A percentile compares a stretch with the other conserved stretches of the same genome.
These are phyloP conservation scores for Smittia aterrima DNA, from an alignment of 2,888 invertebrate species.

Conservation along the genomic window DNA sequence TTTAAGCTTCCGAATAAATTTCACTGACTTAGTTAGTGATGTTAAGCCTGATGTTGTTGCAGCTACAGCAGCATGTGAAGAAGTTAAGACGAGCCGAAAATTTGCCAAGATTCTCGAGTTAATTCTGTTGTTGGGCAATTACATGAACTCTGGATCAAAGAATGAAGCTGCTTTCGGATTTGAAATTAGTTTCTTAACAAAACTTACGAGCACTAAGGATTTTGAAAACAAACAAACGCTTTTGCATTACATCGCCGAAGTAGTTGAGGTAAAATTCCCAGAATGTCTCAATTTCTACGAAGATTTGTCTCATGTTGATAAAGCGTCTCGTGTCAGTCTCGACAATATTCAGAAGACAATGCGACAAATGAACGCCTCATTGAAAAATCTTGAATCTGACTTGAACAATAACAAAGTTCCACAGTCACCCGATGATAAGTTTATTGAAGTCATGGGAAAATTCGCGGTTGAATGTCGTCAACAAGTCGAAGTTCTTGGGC, in stretches of 20 bases:
- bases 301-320: slow-evolving; percentile 87
- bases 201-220: slow-evolving; percentile 89
- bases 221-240: slow-evolving; percentile 88
- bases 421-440: slow-evolving; percentile 78
- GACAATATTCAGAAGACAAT: slow-evolving; percentile 78
- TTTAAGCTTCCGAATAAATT: slow-evolving; percentile 84
- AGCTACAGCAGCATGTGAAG: slow-evolving; percentile 93
- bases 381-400: slow-evolving; percentile 87
- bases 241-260: slow-evolving; percentile 86
- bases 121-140: slow-evolving; percentile 88
- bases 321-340: slow-evolving; percentile 81
- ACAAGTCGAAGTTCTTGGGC: slow-evolving; percentile 83
- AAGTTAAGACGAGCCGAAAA: slow-evolving; percentile 83
- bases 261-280: slow-evolving; percentile 83
- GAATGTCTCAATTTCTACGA: slow-evolving; percentile 79
- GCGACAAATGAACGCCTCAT: slow-evolving; percentile 81
- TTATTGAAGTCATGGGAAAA: slow-evolving; percentile 85
- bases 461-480: slow-evolving; percentile 79
- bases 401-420: slow-evolving; percentile 79
- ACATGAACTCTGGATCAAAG: slow-evolving; percentile 93
- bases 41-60: slow-evolving; percentile 78
- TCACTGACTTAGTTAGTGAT: slow-evolving; percentile 74
- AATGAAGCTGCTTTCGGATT: slow-evolving; percentile 95
- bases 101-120: slow-evolving; percentile 88
- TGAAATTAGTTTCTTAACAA: slow-evolving; percentile 92